These are phyloP conservation scores for Tanytarsus gracilentus DNA, from an alignment of 2,888 invertebrate genomes.

Conservation along the genomic window DNA sequence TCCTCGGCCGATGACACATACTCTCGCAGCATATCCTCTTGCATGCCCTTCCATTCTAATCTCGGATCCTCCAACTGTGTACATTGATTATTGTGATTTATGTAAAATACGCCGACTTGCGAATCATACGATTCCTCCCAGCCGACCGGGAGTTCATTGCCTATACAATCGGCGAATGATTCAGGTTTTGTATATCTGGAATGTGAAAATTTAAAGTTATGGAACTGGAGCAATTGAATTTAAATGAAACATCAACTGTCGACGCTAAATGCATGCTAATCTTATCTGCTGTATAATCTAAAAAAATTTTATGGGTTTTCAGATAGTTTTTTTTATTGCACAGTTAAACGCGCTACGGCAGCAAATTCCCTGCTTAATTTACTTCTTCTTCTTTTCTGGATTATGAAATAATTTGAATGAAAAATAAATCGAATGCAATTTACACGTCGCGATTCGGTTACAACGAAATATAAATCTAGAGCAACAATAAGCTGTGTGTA, in stretches of 20 bases:
- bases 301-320: too few relatives aligned
- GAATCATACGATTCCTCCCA: slow-evolving; percentile 96
- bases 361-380: too few relatives aligned
- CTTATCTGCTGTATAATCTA: too few relatives aligned
- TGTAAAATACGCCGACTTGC: slow-evolving; percentile 91
- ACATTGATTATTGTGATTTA: slow-evolving; percentile 91
- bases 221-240: too few relatives aligned
- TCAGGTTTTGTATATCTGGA: slow-evolving; percentile 93
- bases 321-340: too few relatives aligned
- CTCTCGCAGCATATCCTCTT: slow-evolving; percentile 94
- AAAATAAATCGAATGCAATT: slow-evolving; percentile 7
- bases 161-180: slow-evolving; percentile 94
- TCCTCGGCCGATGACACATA: slow-evolving; percentile 93
- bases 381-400: too few relatives aligned
- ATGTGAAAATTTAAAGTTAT: slow-evolving; percentile 37
- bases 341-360: too few relatives aligned
- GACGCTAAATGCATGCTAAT: too few relatives aligned
- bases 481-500: too few relatives aligned
- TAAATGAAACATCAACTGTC: too few relatives aligned
- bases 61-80: slow-evolving; percentile 95
- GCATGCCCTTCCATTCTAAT: slow-evolving; percentile 91
- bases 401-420: not conserved
- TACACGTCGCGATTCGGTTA: not conserved
- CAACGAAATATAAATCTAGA: not conserved
- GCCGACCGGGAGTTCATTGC: slow-evolving; percentile 92